phyloP scores from a whole-genome alignment of 2,888 invertebrate genomes.

The Leptinotarsa haldemani region DNA sequence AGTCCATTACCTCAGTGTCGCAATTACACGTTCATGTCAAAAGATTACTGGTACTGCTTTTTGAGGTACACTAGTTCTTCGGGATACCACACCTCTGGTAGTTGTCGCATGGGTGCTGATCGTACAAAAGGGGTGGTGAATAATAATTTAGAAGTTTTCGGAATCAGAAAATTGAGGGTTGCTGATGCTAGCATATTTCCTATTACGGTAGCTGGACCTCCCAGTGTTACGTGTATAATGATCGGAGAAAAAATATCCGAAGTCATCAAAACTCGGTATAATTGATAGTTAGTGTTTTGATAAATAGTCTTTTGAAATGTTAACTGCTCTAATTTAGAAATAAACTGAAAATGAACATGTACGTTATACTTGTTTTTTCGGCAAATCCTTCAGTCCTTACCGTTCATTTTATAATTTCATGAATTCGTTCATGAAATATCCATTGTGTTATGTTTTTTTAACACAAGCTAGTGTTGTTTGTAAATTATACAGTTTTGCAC shows the following conservation, averaged over 20 bases:
- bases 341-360: no score
- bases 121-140: constrained; percentile 72
- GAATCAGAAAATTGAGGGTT: constrained; percentile 70
- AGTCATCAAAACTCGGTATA: constrained; percentile 60
- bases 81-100: constrained; percentile 75
- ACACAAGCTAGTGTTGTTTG: no score
- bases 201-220: background rate
- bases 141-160: constrained; percentile 71
- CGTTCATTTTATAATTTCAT: no score
- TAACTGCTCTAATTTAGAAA: no score
- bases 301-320: no score
- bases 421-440: no score
- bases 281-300: constrained; percentile 63
- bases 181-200: constrained; percentile 76
- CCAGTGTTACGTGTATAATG: constrained; percentile 13
- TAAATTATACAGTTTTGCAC: no score
- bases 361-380: no score
- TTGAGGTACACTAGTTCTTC: constrained; percentile 52
- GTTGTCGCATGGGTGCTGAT: constrained; percentile 76
- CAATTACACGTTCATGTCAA: constrained; percentile 66
- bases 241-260: constrained; percentile 60
- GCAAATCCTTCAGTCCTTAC: no score
- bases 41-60: constrained; percentile 78
- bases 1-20: constrained; percentile 63
- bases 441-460: no score